A percentile compares a stretch with the other conserved stretches of the same genome.
phyloP scores from a whole-genome alignment of 2,113 vertebrate genomes.

The Rostratula benghalensis region DNA sequence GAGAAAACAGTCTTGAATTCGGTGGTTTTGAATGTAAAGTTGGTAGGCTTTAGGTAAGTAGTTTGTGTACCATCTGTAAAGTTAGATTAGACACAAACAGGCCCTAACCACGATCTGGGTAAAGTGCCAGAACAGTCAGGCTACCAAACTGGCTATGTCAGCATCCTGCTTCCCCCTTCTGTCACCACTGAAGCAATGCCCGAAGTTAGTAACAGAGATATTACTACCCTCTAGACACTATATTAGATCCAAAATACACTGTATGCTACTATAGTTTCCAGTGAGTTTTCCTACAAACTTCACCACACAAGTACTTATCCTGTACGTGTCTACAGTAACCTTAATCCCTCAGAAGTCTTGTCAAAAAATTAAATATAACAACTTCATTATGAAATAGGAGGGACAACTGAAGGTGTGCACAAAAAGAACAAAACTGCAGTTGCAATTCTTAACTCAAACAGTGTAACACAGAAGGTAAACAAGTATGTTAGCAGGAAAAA shows the following conservation, averaged over 20 bases:
- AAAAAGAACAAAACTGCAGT: neutral
- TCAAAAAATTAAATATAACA: neutral
- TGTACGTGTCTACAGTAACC: neutral
- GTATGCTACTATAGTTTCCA: neutral
- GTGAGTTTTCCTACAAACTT: neutral
- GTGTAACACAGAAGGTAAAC: neutral
- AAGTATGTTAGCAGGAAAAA: neutral
- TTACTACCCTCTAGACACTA: neutral
- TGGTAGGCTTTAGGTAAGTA: neutral
- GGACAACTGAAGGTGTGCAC: fast-evolving
- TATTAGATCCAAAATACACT: neutral
- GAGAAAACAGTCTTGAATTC: neutral
- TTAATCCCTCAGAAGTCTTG: neutral
- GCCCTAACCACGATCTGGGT: neutral
- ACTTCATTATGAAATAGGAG: neutral
- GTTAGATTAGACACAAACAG: neutral
- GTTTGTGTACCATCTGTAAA: neutral
- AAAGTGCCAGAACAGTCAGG: neutral
- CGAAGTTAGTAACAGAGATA: neutral
- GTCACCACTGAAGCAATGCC: neutral
- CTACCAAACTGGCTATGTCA: slow-evolving; percentile 9
- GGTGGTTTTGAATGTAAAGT: neutral
- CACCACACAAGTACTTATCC: neutral
- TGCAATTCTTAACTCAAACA: neutral
- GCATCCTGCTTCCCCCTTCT: slow-evolving; percentile 10